Percentiles rank a stretch among this genome's conserved stretches.
Conservation (phyloP, 23 tunicate genomes). For the Phallusia fumigata region DNA sequence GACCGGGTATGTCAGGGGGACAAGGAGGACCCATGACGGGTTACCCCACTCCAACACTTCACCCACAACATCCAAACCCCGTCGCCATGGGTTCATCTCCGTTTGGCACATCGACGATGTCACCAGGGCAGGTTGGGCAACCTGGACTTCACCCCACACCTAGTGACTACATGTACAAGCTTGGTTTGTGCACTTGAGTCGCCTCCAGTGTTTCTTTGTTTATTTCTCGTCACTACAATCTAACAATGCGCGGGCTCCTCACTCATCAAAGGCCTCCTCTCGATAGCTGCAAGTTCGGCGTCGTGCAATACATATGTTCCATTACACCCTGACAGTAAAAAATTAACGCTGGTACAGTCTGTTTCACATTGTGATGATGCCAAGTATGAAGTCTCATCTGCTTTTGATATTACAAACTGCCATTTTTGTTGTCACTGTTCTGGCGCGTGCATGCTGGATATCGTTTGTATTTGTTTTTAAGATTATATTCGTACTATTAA, state of each 20-base stretch:
- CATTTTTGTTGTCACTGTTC: too few relatives aligned
- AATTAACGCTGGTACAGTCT: neutral
- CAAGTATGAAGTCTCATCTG: too few relatives aligned
- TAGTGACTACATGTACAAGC: constrained; percentile 66
- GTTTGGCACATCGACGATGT: constrained; percentile 25
- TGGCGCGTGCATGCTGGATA: too few relatives aligned
- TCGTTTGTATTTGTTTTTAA: too few relatives aligned
- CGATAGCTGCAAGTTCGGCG: neutral
- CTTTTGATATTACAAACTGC: too few relatives aligned
- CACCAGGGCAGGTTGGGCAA: constrained; percentile 38
- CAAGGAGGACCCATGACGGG: constrained; percentile 26
- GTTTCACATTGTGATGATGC: too few relatives aligned
- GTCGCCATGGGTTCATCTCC: constrained; percentile 37
- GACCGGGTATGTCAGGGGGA: constrained; percentile 41
- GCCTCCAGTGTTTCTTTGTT: neutral
- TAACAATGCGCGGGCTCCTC: too few relatives aligned
- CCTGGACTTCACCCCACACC: constrained; percentile 45
- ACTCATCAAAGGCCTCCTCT: too few relatives aligned
- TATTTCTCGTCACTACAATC: neutral
- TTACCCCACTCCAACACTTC: constrained; percentile 43
- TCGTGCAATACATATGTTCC: constrained; percentile 12
- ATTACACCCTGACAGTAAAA: neutral
- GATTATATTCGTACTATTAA: too few relatives aligned
- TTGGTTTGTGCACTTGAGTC: constrained; percentile 72
- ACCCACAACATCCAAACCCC: constrained; percentile 48